Percentiles rank a stretch among this genome's conserved stretches.
Conservation (phyloP, 2,888 invertebrate species). For the Patella pellucida region DNA sequence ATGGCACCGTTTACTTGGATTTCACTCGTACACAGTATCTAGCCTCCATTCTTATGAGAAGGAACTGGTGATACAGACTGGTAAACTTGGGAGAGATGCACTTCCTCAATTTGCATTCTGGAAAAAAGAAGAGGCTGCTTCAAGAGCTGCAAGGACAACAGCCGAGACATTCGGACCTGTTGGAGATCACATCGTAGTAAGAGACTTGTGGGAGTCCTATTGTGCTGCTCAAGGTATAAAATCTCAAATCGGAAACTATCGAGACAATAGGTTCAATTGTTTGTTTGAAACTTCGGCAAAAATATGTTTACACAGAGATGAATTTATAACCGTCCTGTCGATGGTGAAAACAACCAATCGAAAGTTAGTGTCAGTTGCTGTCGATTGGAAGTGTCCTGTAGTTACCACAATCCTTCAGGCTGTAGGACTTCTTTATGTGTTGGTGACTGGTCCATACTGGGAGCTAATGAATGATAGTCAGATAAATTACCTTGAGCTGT, state of each 20-base stretch:
- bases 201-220: slow-evolving; percentile 36
- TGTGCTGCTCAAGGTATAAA: slow-evolving; percentile 34
- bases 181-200: slow-evolving; percentile 32
- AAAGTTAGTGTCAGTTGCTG: slow-evolving; percentile 29
- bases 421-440: slow-evolving; percentile 31
- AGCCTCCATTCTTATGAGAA: slow-evolving; percentile 17
- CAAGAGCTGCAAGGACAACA: slow-evolving; percentile 26
- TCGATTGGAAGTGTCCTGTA: slow-evolving; percentile 25
- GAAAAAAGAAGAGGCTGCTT: slow-evolving; percentile 29
- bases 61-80: slow-evolving; percentile 1
- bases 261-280: slow-evolving; percentile 37
- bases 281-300: slow-evolving; percentile 36
- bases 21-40: slow-evolving; percentile 15
- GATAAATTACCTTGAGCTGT: slow-evolving; percentile 32
- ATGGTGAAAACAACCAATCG: slow-evolving; percentile 30
- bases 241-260: slow-evolving; percentile 35
- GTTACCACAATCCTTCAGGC: slow-evolving; percentile 28
- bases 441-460: slow-evolving; percentile 39
- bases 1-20: slow-evolving; percentile 40
- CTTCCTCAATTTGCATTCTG: slow-evolving; percentile 28
- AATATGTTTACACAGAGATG: slow-evolving; percentile 25
- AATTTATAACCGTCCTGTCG: slow-evolving; percentile 20
- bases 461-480: slow-evolving; percentile 21
- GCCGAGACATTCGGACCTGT: slow-evolving; percentile 30
- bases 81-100: slow-evolving; percentile 31